These are phyloP conservation scores for Lophius americanus DNA, from an alignment of 2,797 vertebrate species.

Conservation along the genomic window DNA sequence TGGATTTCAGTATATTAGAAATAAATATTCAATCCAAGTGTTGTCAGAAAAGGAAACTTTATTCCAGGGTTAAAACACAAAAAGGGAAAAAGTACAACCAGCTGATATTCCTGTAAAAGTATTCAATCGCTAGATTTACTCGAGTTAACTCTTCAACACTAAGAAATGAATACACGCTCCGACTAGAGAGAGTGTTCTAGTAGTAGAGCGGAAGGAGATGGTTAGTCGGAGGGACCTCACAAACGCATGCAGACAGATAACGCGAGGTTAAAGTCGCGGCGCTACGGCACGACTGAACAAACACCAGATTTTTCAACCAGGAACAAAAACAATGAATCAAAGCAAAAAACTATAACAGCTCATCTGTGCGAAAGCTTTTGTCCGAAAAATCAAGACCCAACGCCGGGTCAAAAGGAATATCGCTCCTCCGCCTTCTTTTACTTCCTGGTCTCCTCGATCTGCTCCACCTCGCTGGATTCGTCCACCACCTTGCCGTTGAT, in stretches of 20 bases:
- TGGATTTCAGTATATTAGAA: not conserved
- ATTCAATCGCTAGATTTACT: not conserved
- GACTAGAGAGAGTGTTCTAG: conserved; percentile 16
- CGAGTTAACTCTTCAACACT: conserved; percentile 29
- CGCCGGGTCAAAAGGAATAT: not conserved
- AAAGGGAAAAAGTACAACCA: conserved; percentile 27
- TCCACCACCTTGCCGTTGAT: conserved; percentile 87
- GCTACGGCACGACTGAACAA: conserved; percentile 11
- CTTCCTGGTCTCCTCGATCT: conserved; percentile 84
- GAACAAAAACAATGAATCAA: conserved; percentile 9
- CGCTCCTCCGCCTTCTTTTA: too few species aligned
- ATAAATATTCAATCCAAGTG: not conserved
- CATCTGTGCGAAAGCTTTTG: too few species aligned
- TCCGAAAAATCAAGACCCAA: not conserved
- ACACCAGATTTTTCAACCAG: conserved; percentile 1
- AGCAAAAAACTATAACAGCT: conserved; percentile 21
- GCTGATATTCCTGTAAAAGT: conserved; percentile 8
- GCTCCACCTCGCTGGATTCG: conserved; percentile 86
- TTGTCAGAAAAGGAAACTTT: conserved; percentile 15
- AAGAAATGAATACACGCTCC: conserved; percentile 48
- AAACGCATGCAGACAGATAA: not conserved
- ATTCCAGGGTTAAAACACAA: conserved; percentile 55
- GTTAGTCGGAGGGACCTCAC: conserved; percentile 25
- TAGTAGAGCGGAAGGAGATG: conserved; percentile 26
- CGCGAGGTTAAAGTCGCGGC: conserved; percentile 19